A percentile compares a stretch with the other conserved stretches of the same genome.
These are phyloP conservation scores for Oopsacas minuta DNA, from an alignment of 37 sponge, comb jelly and placozoan genomes.

Conservation along the genomic window DNA sequence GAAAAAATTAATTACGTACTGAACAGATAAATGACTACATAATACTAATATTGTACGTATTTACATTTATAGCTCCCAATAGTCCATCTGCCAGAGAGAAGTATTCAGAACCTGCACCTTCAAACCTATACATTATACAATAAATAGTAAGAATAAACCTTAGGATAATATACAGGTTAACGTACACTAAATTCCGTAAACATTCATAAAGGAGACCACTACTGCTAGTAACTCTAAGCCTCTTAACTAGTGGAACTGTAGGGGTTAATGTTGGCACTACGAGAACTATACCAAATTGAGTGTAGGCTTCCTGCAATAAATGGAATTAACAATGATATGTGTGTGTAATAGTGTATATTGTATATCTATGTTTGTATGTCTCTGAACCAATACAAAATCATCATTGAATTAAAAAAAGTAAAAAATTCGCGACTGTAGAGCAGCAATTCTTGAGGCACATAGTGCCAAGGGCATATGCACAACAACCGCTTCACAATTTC, in stretches of 20 bases:
- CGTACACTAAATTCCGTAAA: background rate
- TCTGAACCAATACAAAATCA: too few relatives aligned
- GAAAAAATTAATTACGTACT: too few relatives aligned
- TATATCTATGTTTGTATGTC: too few relatives aligned
- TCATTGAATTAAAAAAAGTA: too few relatives aligned
- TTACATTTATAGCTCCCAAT: background rate
- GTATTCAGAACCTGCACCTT: background rate
- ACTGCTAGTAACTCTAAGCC: background rate
- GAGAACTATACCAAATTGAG: background rate
- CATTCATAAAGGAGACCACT: background rate
- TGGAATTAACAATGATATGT: too few relatives aligned
- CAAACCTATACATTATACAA: background rate
- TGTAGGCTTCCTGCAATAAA: background rate
- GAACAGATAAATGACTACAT: too few relatives aligned
- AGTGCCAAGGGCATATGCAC: too few relatives aligned
- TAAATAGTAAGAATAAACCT: background rate
- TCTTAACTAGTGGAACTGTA: background rate
- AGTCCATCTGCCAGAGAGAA: conserved; percentile 14
- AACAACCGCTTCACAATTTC: too few relatives aligned
- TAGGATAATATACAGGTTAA: background rate
- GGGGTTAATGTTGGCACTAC: background rate
- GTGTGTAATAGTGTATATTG: too few relatives aligned
- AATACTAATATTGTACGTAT: too few relatives aligned
- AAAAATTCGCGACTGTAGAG: too few relatives aligned
- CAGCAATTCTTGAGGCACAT: too few relatives aligned